Base-by-base conservation (phyloP, 2,797 vertebrate species). In the Myiotriccus ornatus region DNA sequence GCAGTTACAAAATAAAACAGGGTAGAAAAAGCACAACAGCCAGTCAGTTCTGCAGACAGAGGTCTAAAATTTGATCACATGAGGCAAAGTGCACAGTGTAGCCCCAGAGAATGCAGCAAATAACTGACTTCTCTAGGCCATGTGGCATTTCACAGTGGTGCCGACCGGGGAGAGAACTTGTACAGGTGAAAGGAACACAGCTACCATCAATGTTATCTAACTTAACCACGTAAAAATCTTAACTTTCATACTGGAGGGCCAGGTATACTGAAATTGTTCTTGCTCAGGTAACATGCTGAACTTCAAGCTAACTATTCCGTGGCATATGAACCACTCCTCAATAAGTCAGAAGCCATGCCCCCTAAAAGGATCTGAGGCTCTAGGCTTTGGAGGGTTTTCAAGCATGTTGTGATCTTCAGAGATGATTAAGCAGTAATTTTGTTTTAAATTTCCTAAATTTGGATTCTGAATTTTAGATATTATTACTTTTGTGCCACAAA, bases 281-380 rank as follows among this genome's bases (percentile, higher is more conserved):
- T 50, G 10, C 23, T 82, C 47, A 49, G 41, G 14, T 47, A 73
- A 55, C 6, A 78, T 28, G 52, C 0, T 64, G n/a, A 69, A 71
- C 39, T 63, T 76, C 43, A 86, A 52, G 28, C 27, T 11, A 73
- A 32, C 10, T 18, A 27, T 4, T 59, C 65, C 62, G 25, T 14
- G 37, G 30, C 4, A 49, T 4, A 14, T 0, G 8, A 86, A 46
- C 6, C n/a, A 20, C 18, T 68, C 12, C 41, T 27, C 0, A 6
- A 0, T 12, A 70, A 67, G 12, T 34, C 43, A 55, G 77, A 93
- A 76, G 20, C n/a, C 14, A 27, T 1, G 16, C 4, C 56, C 1
- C 1, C 22, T 55, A 22, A 19, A 79, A 79, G 8, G 17, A 71
- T n/a, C 19, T 22, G 3, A 83, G 35, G 19, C 21, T 74, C 34